Base-by-base conservation (phyloP, 2,797 vertebrate genomes). In the Pagetopsis macropterus region DNA sequence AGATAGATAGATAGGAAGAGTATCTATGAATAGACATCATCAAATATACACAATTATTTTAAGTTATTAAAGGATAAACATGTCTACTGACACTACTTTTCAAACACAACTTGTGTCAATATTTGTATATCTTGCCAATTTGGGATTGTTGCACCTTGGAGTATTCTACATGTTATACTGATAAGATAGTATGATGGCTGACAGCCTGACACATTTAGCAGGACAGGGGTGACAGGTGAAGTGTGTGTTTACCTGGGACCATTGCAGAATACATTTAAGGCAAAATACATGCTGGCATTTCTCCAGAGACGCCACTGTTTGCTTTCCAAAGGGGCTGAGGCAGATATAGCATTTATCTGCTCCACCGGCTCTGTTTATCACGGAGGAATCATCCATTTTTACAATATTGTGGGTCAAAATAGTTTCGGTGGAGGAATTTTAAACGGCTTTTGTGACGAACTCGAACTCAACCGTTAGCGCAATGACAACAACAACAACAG, bases 221-320 rank as follows among this genome's bases (percentile, higher is more conserved):
- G 21, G 49, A 52, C 1, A 44, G 37, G 37, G 49, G 4, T 31
- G 54, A 54, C 23, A 65, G 46, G 46, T 61, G 43, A 60, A 1
- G 7, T 63, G 12, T 0, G 1, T 19, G 19, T 62, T 84, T 83
- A 92, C 97, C 95, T 96, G 96, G 16, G 96, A 94, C 97, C 96
- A 98, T 43, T 96, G 96, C 0, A 94, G 78, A 0, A 98, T 96
- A 69, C 96, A 98, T 2, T 96, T 90, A 51, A 97, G 90, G 79
- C 96, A 97, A 75, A 97, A 98, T 3, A 95, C 92, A 62, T 97
- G 97, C 59, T 90, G 87, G 67, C 96, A 98, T 80, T 33, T 94
- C 61, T 96, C 93, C 0, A 96, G 94, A 6, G 94, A 96, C 9
- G 91, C 97, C 74, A 97, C 93, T 0, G 86, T 84, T 82, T 96